Evolutionary conservation across 64 coral and sea anemone species (phyloP), one percentile per base, ranked within the genome.

Genomic region (Porites lutea): DNA sequence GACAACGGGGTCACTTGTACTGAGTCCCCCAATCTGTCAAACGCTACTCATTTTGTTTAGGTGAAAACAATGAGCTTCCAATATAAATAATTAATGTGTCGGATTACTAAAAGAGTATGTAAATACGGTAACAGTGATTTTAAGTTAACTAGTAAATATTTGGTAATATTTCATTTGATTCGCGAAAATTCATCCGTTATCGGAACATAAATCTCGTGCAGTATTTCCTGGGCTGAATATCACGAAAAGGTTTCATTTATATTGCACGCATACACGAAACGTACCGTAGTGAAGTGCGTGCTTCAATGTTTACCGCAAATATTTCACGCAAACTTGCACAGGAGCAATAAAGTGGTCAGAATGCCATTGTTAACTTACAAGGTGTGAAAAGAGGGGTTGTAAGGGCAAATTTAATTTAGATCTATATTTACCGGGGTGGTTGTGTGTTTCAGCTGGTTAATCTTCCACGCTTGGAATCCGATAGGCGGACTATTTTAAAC

Each of bases 1-100:
- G 37, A 60, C 13, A 5, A 6, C 18, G 14, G 59, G 13, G 6
- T 65, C 44, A 82, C 58, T 82, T 48, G 79, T 82, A 48, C 81
- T 84, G 81, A 84, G 81, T 15, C 48, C 81, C 71, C 81, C 81
- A 47, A 68, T 52, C 62, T 84, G 81, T 84, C 81, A 84, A 84
- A 65, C 48, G 81, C 63, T 63, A 84, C 81, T 67, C 81, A 84
- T 65, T 66, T 52, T 84, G 81, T 68, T 84, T 84, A 22, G 67
- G 81, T 8, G 62, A 45, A 84, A 84, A 84, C 81, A 84, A 84
- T 52, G 43, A 22, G 59, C 10, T 22, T 6, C 16, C 63, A 84
- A 84, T 84, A 84, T 84, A 68, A 68, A 84, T 84, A 84, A 84
- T 84, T 84, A 67, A 84, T 84, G 18, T 45, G 62, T 84, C 59